Percentiles rank a stretch among this genome's conserved stretches.
Evolutionary conservation across 2,888 invertebrate species (phyloP).

Genomic region (Formica aserva): DNA sequence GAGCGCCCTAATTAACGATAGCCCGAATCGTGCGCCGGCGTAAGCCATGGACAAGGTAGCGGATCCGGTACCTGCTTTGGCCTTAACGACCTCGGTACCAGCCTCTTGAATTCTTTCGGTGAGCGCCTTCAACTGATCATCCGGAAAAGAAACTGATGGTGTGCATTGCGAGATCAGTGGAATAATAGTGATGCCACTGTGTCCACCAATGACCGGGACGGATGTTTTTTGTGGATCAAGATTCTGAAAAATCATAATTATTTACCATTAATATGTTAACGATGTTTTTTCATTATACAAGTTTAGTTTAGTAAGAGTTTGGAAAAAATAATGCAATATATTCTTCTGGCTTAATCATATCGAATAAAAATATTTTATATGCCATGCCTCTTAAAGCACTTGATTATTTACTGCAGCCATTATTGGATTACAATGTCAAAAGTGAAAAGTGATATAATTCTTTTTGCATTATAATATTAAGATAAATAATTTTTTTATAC

Average conservation of each 20-base stretch:
- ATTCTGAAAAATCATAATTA: constrained; percentile 86
- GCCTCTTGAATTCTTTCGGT: constrained; percentile 99
- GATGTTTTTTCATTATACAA: neutral
- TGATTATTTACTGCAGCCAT: neutral
- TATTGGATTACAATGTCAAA: neutral
- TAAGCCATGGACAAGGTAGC: constrained; percentile 99
- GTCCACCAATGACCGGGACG: constrained; percentile 98
- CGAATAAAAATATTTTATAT: neutral
- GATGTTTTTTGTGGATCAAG: constrained; percentile 94
- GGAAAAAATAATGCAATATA: neutral
- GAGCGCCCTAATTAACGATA: constrained; percentile 94
- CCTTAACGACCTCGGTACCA: constrained; percentile 99
- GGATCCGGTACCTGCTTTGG: constrained; percentile 99
- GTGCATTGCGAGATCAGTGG: constrained; percentile 97
- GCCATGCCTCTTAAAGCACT: neutral
- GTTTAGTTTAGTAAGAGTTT: neutral
- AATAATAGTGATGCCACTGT: constrained; percentile 99
- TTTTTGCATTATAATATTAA: neutral
- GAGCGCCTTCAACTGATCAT: constrained; percentile 93
- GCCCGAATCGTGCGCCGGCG: constrained; percentile 97
- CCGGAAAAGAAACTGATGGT: constrained; percentile 92
- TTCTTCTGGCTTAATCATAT: neutral
- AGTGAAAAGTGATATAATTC: neutral
- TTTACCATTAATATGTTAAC: neutral
- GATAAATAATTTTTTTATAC: neutral